Percentiles rank a stretch among this genome's conserved stretches.
phyloP scores from a whole-genome alignment of 2,797 vertebrate genomes.

The Enteromius fasciolatus region DNA sequence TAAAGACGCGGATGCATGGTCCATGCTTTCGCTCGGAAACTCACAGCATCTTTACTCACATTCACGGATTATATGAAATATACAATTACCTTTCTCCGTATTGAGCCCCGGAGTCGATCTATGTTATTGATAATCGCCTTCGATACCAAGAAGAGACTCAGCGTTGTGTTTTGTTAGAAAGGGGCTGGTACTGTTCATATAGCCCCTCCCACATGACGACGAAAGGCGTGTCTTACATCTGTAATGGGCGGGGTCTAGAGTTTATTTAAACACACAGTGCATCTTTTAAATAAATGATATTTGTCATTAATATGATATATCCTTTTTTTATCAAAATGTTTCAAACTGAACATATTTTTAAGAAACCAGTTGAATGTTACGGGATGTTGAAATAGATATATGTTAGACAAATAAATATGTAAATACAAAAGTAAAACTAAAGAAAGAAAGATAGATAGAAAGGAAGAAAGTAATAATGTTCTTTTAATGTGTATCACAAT shows the following conservation, averaged over 20 bases:
- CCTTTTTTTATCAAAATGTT: background rate
- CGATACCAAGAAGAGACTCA: slow-evolving; percentile 1
- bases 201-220: slow-evolving; percentile 49
- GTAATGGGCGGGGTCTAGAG: slow-evolving; percentile 8
- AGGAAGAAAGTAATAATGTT: background rate
- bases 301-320: too few relatives aligned
- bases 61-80: background rate
- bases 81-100: slow-evolving; percentile 38
- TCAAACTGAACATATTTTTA: background rate
- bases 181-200: slow-evolving; percentile 51
- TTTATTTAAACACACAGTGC: slow-evolving; percentile 22
- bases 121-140: slow-evolving; percentile 4
- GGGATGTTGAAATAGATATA: background rate
- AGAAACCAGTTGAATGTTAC: background rate
- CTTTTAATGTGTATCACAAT: background rate
- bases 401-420: background rate
- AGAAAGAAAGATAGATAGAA: background rate
- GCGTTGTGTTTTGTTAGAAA: slow-evolving; percentile 57
- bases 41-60: background rate
- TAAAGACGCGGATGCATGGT: slow-evolving; percentile 5
- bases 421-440: background rate
- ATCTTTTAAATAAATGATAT: slow-evolving; percentile 15
- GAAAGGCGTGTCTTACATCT: background rate
- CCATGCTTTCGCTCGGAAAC: background rate
- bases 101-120: background rate